Conservation (phyloP, 2,888 invertebrate genomes). For the Melolontha melolontha region DNA sequence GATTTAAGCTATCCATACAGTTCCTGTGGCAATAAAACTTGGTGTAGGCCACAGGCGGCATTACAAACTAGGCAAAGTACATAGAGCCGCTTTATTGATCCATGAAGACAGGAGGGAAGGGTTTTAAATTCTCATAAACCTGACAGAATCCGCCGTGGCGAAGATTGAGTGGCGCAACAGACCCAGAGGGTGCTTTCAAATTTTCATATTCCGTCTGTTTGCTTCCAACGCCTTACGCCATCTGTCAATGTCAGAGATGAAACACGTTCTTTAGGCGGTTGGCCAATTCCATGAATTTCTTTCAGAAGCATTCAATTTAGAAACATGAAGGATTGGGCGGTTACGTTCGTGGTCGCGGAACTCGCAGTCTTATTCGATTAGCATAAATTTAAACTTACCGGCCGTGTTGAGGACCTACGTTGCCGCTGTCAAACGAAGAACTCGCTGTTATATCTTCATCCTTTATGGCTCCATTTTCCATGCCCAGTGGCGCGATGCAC, state of each 20-base stretch:
- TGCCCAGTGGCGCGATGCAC: slow-evolving; percentile 85
- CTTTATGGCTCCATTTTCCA: slow-evolving; percentile 86
- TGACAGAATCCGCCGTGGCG: slow-evolving; percentile 59
- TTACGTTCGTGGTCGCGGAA: slow-evolving; percentile 50
- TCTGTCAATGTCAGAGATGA: slow-evolving; percentile 57
- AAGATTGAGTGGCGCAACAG: slow-evolving; percentile 59
- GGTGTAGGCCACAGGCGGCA: slow-evolving; percentile 46
- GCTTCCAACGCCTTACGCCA: slow-evolving; percentile 57
- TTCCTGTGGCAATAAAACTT: slow-evolving; percentile 52
- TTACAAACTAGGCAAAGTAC: slow-evolving; percentile 50
- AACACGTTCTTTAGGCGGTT: slow-evolving; percentile 55
- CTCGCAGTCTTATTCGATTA: slow-evolving; percentile 55
- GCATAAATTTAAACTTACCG: slow-evolving; percentile 72
- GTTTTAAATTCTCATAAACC: slow-evolving; percentile 63
- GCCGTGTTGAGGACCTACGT: slow-evolving; percentile 88
- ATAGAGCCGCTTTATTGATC: slow-evolving; percentile 56
- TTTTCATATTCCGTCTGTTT: slow-evolving; percentile 60
- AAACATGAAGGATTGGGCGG: slow-evolving; percentile 54
- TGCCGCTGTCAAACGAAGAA: slow-evolving; percentile 86
- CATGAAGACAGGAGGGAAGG: slow-evolving; percentile 54
- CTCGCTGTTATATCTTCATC: slow-evolving; percentile 87
- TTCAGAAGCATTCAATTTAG: slow-evolving; percentile 55
- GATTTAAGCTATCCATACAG: slow-evolving; percentile 40
- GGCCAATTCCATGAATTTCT: slow-evolving; percentile 58
- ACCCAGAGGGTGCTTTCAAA: slow-evolving; percentile 58